These are phyloP conservation scores for Oncorhynchus kisutch DNA, from an alignment of 2,113 vertebrate genomes.

Conservation along the genomic window DNA sequence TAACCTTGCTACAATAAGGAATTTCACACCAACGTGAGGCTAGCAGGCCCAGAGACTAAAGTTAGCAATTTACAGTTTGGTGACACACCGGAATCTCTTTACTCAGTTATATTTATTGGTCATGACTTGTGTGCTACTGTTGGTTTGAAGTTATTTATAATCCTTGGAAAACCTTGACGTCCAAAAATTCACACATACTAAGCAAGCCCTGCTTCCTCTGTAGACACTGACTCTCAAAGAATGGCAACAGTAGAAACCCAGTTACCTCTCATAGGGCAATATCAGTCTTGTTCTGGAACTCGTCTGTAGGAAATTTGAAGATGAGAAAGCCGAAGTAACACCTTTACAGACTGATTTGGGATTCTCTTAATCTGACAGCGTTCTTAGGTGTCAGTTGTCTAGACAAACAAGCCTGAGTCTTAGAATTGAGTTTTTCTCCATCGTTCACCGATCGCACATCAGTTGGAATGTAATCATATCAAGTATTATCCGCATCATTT, in stretches of 20 bases:
- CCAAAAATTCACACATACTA: constrained; percentile 45
- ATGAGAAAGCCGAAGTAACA: not conserved
- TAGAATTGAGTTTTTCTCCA: too few species aligned
- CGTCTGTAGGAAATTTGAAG: not conserved
- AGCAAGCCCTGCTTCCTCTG: constrained; percentile 35
- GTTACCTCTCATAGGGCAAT: not conserved
- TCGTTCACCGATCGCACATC: too few species aligned
- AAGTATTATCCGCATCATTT: too few species aligned
- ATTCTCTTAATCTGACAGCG: not conserved
- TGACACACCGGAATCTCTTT: constrained; percentile 61
- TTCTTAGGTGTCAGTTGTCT: not conserved
- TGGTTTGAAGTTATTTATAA: constrained; percentile 53
- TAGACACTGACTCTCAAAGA: constrained; percentile 41
- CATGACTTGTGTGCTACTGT: constrained; percentile 49
- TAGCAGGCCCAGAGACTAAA: constrained; percentile 51
- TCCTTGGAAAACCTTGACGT: constrained; percentile 49
- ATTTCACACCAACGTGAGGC: constrained; percentile 62
- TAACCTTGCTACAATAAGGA: constrained; percentile 55
- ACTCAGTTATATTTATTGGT: constrained; percentile 60
- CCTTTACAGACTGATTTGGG: not conserved
- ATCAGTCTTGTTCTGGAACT: not conserved
- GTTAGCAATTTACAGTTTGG: constrained; percentile 62
- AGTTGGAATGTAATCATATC: too few species aligned
- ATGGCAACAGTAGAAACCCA: constrained; percentile 27
- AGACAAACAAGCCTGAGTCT: not conserved